Base-by-base conservation (phyloP, 2,113 vertebrate genomes). In the Carollia perspicillata region DNA sequence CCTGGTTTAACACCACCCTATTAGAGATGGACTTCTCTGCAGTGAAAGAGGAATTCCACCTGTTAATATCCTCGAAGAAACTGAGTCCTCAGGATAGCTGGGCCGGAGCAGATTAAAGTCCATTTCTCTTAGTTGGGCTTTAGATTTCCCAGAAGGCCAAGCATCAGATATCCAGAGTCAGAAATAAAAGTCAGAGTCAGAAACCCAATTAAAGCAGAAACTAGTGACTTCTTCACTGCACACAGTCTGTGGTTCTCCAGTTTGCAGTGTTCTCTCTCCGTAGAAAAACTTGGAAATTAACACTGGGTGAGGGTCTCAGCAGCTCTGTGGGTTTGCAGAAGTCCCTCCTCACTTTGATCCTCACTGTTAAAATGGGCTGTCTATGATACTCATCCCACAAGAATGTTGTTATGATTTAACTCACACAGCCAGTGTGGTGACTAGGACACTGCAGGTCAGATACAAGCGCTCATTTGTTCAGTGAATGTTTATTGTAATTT, bases 171-270 rank as follows among this genome's bases (percentile, higher is more conserved):
- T 8, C 28, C 18, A 80, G 23, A 42, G 8, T 69, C 26, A 35
- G 44, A 68, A 63, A 33, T 33, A 33, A 28, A 5, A 44, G 28
- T 17, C 35, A 28, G 77, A 40, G 23, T 30, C 78, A 58, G 51
- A 58, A 58, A 8, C n/a, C 2, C 23, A 13, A 6, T 2, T 40
- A 12, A 53, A 66, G 18, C 2, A 44, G 30, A 49, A 75, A 17
- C 1, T 10, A n/a, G 0, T 40, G 9, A 77, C 3, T 35, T 30
- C 60, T 42, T 47, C 18, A 47, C 8, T 8, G 6, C 3, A 84
- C 14, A 35, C 1, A 30, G 37, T 4, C 28, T 10, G 1, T 16
- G 6, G 16, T 18, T 10, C 11, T 22, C 37, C 23, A 2, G 47
- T 8, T 6, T 30, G 18, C 6, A 6, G 1, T 10, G 16, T 4